Percentiles rank a stretch among this genome's conserved stretches.
Evolutionary conservation across 2,113 vertebrate genomes (phyloP).

Genomic region (Paracanthobrama guichenoti): DNA sequence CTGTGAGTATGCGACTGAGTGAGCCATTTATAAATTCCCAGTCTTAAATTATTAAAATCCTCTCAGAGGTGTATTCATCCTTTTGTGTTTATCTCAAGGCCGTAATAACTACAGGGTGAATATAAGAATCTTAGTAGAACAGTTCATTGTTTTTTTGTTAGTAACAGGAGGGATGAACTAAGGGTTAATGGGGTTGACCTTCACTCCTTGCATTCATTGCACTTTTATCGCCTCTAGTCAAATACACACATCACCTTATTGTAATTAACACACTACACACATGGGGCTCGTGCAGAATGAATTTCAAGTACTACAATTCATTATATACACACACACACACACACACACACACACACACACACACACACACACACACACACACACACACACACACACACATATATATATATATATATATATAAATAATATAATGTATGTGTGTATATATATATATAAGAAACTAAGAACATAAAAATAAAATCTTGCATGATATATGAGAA

Average conservation of each 20-base stretch:
- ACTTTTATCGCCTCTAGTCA: constrained; percentile 40
- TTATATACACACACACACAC: no score
- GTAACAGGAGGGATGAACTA: constrained; percentile 24
- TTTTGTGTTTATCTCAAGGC: constrained; percentile 27
- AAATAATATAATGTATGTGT: no score
- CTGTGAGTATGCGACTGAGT: background rate
- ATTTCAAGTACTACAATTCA: background rate
- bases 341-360: no score
- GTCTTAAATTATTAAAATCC: constrained; percentile 5
- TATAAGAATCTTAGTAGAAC: background rate
- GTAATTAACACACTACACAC: constrained; percentile 44
- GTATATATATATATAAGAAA: no score
- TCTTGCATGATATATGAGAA: no score
- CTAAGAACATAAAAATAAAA: no score
- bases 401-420: no score
- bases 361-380: no score
- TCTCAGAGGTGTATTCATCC: background rate
- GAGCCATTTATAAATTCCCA: background rate
- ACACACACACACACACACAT: no score
- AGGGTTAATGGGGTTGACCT: constrained; percentile 54
- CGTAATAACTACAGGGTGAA: background rate
- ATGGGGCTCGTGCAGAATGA: constrained; percentile 30
- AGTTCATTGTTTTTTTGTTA: constrained; percentile 40
- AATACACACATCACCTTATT: constrained; percentile 32
- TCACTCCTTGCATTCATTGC: background rate